A percentile compares a stretch with the other conserved stretches of the same genome.
Conservation (phyloP, 2,113 vertebrate genomes). For the Murina feae region DNA sequence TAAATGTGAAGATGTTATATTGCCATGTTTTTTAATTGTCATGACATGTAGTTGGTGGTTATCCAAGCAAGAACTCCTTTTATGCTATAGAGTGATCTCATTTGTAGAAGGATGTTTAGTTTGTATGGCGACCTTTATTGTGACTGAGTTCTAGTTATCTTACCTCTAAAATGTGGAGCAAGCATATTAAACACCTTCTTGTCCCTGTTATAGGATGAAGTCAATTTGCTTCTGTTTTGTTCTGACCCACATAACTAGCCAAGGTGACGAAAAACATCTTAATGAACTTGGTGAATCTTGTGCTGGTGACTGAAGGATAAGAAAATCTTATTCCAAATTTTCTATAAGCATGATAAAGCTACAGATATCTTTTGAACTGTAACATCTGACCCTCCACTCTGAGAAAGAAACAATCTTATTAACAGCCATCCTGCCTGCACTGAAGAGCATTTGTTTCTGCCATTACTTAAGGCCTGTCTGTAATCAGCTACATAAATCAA, state of each 20-base stretch:
- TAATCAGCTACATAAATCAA: constrained; percentile 35
- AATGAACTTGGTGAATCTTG: not conserved
- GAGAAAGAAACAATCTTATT: not conserved
- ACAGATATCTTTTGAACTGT: not conserved
- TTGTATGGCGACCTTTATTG: not conserved
- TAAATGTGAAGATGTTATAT: not conserved
- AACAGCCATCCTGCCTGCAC: not conserved
- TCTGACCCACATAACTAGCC: not conserved
- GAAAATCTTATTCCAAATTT: not conserved
- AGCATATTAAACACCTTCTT: not conserved
- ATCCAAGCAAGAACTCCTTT: constrained; percentile 3
- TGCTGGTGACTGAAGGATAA: not conserved
- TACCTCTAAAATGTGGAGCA: not conserved
- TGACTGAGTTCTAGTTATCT: not conserved
- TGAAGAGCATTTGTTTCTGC: not conserved
- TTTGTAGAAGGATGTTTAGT: constrained; percentile 20
- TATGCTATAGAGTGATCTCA: not conserved
- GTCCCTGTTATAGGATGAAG: not conserved
- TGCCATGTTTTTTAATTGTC: not conserved
- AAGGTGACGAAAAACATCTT: constrained; percentile 16
- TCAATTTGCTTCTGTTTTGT: constrained; percentile 9
- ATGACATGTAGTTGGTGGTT: not conserved
- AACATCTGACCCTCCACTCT: not conserved
- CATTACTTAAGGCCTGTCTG: not conserved
- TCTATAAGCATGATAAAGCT: not conserved